Evolutionary conservation across 1,140 invertebrate species (phyloP).

Genomic region (Pachyrhynchus sulphureomaculatus): DNA sequence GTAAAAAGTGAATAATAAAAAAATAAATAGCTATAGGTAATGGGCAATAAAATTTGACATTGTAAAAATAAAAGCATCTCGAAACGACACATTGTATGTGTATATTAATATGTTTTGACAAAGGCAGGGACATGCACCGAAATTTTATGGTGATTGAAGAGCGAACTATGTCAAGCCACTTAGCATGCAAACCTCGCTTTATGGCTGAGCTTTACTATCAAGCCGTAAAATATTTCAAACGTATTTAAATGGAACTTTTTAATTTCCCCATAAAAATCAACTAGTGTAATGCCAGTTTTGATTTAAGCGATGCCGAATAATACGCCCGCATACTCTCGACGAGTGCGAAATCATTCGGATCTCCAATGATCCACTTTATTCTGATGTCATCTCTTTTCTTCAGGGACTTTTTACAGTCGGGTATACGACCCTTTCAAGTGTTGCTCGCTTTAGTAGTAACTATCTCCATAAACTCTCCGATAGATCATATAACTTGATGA

Average conservation of each 20-base stretch:
- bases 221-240: slow-evolving; percentile 47
- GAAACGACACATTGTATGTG: slow-evolving; percentile 40
- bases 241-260: slow-evolving; percentile 50
- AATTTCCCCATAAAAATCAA: slow-evolving; percentile 48
- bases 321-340: slow-evolving; percentile 29
- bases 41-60: slow-evolving; percentile 31
- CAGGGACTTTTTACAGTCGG: slow-evolving; percentile 19
- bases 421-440: slow-evolving; percentile 18
- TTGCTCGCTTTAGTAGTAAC: slow-evolving; percentile 17
- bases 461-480: slow-evolving; percentile 20
- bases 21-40: slow-evolving; percentile 24
- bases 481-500: slow-evolving; percentile 22
- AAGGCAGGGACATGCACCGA: slow-evolving; percentile 38
- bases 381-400: slow-evolving; percentile 17
- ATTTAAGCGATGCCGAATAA: slow-evolving; percentile 35
- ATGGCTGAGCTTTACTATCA: slow-evolving; percentile 45
- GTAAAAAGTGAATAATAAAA: slow-evolving; percentile 7
- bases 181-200: slow-evolving; percentile 45
- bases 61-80: slow-evolving; percentile 35
- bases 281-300: slow-evolving; percentile 45
- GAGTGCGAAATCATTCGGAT: slow-evolving; percentile 26
- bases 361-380: slow-evolving; percentile 24
- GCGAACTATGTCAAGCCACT: slow-evolving; percentile 46
- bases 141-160: slow-evolving; percentile 48
- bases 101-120: slow-evolving; percentile 45